Base-by-base conservation (phyloP, 2,797 vertebrate species). In the Poecile montanus region DNA sequence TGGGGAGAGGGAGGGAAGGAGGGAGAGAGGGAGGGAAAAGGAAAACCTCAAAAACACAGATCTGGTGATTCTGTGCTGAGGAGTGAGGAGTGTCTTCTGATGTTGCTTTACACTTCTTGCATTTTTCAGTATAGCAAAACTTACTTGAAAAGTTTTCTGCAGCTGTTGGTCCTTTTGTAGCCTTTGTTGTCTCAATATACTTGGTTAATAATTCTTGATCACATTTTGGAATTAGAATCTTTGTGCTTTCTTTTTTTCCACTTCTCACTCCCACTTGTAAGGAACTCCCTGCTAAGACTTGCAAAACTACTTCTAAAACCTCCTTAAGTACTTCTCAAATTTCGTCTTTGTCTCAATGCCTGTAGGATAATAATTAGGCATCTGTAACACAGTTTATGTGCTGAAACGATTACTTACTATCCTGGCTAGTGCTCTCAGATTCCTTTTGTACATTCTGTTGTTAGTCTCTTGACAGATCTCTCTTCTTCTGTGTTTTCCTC, bases 11-110 rank as follows among this genome's bases (percentile, higher is more conserved):
- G 53, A 62, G 45, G 50, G 60, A 91, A 40, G 62, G 40, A 89
- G n/a, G 56, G 38, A 89, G 38, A 12, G 38, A 40, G 26, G 38
- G 45, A 72, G 7, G 38, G 36, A 61, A 92, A 89, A 91, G 57
- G n/a, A 85, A 87, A 94, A 91, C 26, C 54, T 85, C 19, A 40
- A 60, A 84, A 93, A 72, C 45, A 83, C 40, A 82, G 72, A 78
- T 92, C n/a, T 4, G 11, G 44, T 88, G 62, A 58, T 91, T 88
- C 54, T 84, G 40, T 94, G 44, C 82, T 65, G 51, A 75, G 58
- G n/a, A 85, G 60, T 66, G 45, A 63, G 48, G 27, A 80, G 29
- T 34, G 38, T 61, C 79, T 85, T 89, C 68, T 93, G 61, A 51
- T 70, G 25, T 85, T 51, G 5, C 32, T 65, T 95, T 93, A 85